Base-by-base conservation (phyloP, 2,888 invertebrate species). In the Hermaeophaga mercurialis region DNA sequence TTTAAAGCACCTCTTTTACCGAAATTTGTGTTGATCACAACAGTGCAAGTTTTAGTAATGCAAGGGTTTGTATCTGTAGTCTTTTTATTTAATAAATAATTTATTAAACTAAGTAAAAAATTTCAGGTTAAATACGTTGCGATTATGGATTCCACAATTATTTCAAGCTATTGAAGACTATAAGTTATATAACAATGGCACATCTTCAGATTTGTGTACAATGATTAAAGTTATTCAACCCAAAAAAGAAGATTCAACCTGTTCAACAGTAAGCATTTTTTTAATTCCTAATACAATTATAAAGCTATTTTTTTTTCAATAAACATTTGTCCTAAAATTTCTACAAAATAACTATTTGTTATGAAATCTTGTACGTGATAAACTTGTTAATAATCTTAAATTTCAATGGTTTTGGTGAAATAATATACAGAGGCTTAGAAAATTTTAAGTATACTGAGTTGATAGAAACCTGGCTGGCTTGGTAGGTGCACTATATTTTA, bases 71-170 rank as follows among this genome's bases (percentile, higher is more conserved):
- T 14, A 14, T 9, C n/a, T 31, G 9, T 31, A n/a, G 8, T 31
- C n/a, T n/a, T n/a, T n/a, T n/a, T n/a, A n/a, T 3, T 22, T 22
- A 5, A 22, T 7, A 22, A 22, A 22, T 22, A 4, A 22, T n/a
- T n/a, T 38, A 22, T 22, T 22, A 39, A 18, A n/a, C n/a, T n/a
- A 18, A 18, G 2, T 12, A 18, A 85, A 86, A 87, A 18, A 45
- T 63, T 70, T 38, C 45, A 76, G 75, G 48, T 47, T 88, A 61
- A 92, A 92, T 70, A 90, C 91, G 0, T 79, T 94, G 34, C 86
- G 91, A 22, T 11, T 48, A 18, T 94, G 93, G 94, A 83, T 91
- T 61, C 93, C 93, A 0, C 91, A 92, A 71, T 80, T 94, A 11
- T 91, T 92, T 62, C 85, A 88, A 46, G 87, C 88, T 73, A 85